Percentiles rank a stretch among this genome's conserved stretches.
phyloP scores from a whole-genome alignment of 2,113 vertebrate genomes.

The Nothocercus nigrocapillus region DNA sequence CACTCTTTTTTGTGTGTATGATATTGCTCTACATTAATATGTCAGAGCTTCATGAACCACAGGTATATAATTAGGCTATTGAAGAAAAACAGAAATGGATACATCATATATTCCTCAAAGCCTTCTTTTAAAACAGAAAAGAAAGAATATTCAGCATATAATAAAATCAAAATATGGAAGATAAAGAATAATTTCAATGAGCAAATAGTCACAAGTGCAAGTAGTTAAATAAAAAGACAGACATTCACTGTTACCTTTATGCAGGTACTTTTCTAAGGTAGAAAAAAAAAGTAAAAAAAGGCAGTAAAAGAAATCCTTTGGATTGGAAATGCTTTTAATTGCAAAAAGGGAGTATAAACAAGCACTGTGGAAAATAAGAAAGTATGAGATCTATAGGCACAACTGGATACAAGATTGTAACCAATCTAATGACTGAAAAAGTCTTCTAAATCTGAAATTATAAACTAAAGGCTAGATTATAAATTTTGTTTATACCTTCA shows the following conservation, averaged over 20 bases:
- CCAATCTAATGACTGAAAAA: background rate
- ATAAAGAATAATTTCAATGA: background rate
- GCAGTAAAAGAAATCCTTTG: background rate
- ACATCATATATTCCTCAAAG: slow-evolving; percentile 11
- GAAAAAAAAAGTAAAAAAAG: background rate
- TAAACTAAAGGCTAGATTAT: background rate
- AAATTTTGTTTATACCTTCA: background rate
- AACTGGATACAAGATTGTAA: background rate
- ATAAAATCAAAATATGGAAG: background rate
- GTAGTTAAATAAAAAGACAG: background rate
- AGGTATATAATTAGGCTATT: slow-evolving; percentile 20
- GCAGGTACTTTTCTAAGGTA: rapidly evolving
- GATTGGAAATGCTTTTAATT: background rate
- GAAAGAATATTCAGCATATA: background rate
- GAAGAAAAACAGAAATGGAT: slow-evolving; percentile 6
- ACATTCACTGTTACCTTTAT: background rate
- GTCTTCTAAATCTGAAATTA: background rate
- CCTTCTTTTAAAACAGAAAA: background rate
- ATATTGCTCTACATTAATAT: slow-evolving; percentile 19
- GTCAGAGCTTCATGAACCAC: slow-evolving; percentile 33
- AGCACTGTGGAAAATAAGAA: background rate
- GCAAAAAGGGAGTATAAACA: background rate
- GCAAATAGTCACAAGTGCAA: background rate
- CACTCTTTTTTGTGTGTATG: background rate
- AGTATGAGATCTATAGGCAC: background rate